These are phyloP conservation scores for Petrolisthes cinctipes DNA, from an alignment of 2,888 invertebrate genomes.

Conservation along the genomic window DNA sequence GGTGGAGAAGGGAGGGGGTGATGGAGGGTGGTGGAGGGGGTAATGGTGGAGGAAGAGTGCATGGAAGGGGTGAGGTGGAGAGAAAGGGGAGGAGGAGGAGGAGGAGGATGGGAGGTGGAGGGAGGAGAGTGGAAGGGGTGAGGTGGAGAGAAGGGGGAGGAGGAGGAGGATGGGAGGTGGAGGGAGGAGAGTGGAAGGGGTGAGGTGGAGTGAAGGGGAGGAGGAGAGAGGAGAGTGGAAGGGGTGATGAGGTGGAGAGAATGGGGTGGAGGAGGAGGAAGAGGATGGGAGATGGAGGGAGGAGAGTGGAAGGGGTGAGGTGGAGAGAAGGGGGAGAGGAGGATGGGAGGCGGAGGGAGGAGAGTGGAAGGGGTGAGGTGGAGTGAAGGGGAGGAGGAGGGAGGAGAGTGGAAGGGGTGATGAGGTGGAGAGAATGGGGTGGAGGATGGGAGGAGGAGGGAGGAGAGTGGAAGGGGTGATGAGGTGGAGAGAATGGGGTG, in stretches of 20 bases:
- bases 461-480: not conserved
- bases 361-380: not conserved
- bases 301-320: not conserved
- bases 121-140: not conserved
- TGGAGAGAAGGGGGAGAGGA: not conserved
- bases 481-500: not conserved
- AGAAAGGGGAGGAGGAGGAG: not conserved
- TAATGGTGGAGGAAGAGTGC: not conserved
- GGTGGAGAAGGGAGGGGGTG: not conserved
- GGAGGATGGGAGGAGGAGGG: not conserved
- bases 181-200: not conserved
- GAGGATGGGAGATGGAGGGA: not conserved
- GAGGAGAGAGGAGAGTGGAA: not conserved
- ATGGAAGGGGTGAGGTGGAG: not conserved
- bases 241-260: not conserved
- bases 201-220: not conserved
- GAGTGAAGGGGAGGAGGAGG: not conserved
- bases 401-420: not conserved
- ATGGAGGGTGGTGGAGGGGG: not conserved
- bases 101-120: not conserved
- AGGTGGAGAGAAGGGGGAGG: not conserved
- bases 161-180: not conserved
- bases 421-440: not conserved
- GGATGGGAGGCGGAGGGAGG: not conserved
- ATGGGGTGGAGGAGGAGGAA: not conserved